These are phyloP conservation scores for Leptinotarsa defecta DNA, from an alignment of 1,140 invertebrate species.

Conservation along the genomic window DNA sequence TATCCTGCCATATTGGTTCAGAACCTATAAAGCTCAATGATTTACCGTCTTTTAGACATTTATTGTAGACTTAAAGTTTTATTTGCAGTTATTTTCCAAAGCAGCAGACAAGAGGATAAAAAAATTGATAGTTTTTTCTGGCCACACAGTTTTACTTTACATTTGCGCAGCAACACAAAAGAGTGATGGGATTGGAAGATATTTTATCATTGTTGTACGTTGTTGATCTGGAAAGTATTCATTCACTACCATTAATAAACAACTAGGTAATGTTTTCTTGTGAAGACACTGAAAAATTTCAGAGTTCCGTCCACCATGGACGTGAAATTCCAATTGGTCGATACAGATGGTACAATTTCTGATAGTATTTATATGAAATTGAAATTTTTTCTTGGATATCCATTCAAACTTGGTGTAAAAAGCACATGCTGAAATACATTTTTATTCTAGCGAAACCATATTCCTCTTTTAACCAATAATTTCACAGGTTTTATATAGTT, in stretches of 20 bases:
- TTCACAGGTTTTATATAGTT: too few relatives aligned
- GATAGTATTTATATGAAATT: too few relatives aligned
- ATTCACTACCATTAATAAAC: background rate
- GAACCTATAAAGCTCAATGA: conserved; percentile 33
- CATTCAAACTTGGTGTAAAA: too few relatives aligned
- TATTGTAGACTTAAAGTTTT: conserved; percentile 34
- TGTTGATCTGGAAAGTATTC: too few relatives aligned
- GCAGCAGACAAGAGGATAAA: conserved; percentile 24
- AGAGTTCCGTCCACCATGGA: too few relatives aligned
- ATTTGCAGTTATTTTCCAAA: conserved; percentile 33
- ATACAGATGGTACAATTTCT: too few relatives aligned
- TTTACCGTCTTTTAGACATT: conserved; percentile 33
- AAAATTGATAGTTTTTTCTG: background rate
- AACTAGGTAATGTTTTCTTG: background rate
- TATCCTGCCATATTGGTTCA: conserved; percentile 18
- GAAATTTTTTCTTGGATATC: too few relatives aligned
- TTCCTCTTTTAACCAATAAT: too few relatives aligned
- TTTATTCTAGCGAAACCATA: too few relatives aligned
- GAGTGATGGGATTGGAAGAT: background rate
- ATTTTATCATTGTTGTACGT: too few relatives aligned
- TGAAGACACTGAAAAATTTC: background rate
- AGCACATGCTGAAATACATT: too few relatives aligned
- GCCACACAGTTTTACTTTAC: background rate
- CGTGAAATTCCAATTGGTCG: too few relatives aligned
- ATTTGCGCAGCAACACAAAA: background rate